Conservation (phyloP, 2,113 vertebrate genomes). For the Baryphthengus martii region DNA sequence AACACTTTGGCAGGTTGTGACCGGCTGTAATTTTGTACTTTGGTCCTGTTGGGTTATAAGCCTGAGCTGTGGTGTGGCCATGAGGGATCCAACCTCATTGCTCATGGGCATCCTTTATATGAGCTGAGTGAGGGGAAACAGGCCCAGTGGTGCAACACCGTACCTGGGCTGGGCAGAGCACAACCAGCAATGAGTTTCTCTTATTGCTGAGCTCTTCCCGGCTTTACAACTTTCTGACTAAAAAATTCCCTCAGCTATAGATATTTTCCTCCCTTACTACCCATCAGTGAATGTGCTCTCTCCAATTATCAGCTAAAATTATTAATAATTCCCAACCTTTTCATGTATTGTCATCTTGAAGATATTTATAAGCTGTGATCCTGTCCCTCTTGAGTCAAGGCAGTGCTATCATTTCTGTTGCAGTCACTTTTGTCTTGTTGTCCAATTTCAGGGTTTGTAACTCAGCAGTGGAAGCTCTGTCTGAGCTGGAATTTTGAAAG, state of each 20-base stretch:
- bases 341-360: neutral
- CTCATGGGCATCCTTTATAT: neutral
- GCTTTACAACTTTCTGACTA: neutral
- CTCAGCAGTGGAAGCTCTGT: neutral
- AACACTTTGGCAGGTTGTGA: neutral
- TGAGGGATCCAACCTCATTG: neutral
- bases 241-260: neutral
- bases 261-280: neutral
- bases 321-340: neutral
- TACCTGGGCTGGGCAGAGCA: neutral
- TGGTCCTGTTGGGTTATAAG: neutral
- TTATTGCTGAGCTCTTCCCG: neutral
- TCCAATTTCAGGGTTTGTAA: neutral
- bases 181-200: neutral
- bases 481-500: neutral
- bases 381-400: neutral
- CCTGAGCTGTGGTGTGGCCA: neutral
- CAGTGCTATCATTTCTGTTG: neutral
- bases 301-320: neutral
- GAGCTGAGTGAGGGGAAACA: neutral
- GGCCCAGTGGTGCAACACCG: accelerated
- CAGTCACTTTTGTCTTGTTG: neutral
- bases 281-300: neutral
- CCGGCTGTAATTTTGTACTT: neutral
- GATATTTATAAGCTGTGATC: neutral